These are phyloP conservation scores for Cheilosia vernalis DNA, from an alignment of 2,888 invertebrate genomes.

Conservation along the genomic window DNA sequence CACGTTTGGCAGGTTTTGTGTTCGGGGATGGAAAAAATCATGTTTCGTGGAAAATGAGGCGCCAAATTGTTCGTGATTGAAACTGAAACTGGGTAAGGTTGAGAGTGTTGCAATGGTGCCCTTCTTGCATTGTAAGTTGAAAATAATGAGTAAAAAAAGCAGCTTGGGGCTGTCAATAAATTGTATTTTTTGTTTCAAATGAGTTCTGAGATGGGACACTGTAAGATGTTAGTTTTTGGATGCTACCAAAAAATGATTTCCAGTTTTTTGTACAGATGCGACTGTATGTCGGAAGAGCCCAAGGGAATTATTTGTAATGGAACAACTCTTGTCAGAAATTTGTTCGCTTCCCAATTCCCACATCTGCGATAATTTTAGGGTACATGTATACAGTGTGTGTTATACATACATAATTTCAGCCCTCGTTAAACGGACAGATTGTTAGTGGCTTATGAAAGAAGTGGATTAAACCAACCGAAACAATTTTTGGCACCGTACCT, in stretches of 20 bases:
- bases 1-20: neutral
- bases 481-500: too few species aligned
- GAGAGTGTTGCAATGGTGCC: neutral
- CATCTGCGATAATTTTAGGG: too few species aligned
- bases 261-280: neutral
- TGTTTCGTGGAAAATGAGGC: conserved; percentile 19
- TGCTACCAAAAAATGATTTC: neutral
- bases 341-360: too few species aligned
- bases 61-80: conserved; percentile 26
- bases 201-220: neutral
- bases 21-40: conserved; percentile 11
- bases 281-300: neutral
- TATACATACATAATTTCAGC: too few species aligned
- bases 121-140: neutral
- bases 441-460: too few species aligned
- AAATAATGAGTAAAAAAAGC: neutral
- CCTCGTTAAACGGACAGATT: too few species aligned
- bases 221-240: neutral
- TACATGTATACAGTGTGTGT: too few species aligned
- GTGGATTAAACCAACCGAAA: too few species aligned
- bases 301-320: too few species aligned
- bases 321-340: too few species aligned
- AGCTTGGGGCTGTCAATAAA: neutral
- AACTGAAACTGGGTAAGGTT: conserved; percentile 3
- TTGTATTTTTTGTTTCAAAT: neutral